A percentile compares a stretch with the other conserved stretches of the same genome.
phyloP scores from a whole-genome alignment of 2,113 vertebrate species.

The Nematolebias whitei region DNA sequence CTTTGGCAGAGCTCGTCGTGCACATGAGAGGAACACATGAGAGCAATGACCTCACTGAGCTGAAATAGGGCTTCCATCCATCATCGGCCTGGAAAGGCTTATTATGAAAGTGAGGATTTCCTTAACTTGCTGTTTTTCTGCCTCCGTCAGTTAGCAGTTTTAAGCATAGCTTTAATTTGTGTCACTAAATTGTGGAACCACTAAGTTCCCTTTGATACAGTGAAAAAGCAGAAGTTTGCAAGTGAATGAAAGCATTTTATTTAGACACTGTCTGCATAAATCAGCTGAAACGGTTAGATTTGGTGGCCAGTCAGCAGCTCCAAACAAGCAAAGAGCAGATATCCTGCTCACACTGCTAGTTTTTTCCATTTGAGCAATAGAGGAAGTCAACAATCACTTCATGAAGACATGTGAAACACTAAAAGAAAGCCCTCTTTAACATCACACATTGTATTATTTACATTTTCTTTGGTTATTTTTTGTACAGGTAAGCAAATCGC shows the following conservation, averaged over 20 bases:
- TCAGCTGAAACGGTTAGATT: background rate
- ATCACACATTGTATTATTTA: background rate
- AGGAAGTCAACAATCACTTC: constrained; percentile 56
- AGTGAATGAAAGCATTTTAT: constrained; percentile 33
- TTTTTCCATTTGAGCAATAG: constrained; percentile 54
- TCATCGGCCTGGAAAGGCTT: constrained; percentile 44
- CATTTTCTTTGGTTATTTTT: background rate
- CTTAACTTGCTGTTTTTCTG: constrained; percentile 18
- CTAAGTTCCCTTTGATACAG: constrained; percentile 40
- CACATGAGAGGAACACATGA: constrained; percentile 69
- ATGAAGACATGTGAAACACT: constrained; percentile 35
- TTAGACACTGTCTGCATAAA: constrained; percentile 16
- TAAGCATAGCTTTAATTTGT: background rate
- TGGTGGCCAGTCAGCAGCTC: constrained; percentile 16
- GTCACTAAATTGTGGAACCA: constrained; percentile 10
- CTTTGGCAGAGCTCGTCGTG: constrained; percentile 67
- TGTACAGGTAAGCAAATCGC: constrained; percentile 44
- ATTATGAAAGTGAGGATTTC: constrained; percentile 54
- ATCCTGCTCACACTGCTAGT: constrained; percentile 46
- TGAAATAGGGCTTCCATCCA: constrained; percentile 58
- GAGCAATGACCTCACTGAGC: constrained; percentile 66
- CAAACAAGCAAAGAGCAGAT: background rate
- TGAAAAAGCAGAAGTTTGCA: constrained; percentile 55
- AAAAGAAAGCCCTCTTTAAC: constrained; percentile 34
- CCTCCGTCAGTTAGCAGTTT: background rate